A percentile compares a stretch with the other conserved stretches of the same genome.
Conservation (phyloP, 1,140 invertebrate species). For the Drosophila azteca region DNA sequence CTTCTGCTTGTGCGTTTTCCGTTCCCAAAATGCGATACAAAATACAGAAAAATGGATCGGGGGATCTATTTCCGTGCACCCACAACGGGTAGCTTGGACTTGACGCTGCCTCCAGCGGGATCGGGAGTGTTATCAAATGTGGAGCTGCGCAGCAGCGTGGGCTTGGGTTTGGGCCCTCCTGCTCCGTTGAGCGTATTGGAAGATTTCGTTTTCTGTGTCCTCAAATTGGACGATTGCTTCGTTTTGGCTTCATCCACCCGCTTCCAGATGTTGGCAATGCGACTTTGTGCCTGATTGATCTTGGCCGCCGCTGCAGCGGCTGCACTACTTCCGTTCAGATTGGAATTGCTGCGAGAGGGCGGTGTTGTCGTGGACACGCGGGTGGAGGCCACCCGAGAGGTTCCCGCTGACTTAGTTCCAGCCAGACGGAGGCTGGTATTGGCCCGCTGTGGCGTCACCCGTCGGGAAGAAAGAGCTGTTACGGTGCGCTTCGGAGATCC, state of each 20-base stretch:
- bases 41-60: constrained; percentile 24
- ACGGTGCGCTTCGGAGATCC: constrained; percentile 45
- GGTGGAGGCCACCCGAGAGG: constrained; percentile 74
- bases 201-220: constrained; percentile 70
- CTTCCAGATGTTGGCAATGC: constrained; percentile 95
- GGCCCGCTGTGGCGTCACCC: constrained; percentile 85
- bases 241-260: constrained; percentile 89
- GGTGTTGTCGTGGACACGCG: constrained; percentile 86
- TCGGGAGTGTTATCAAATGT: constrained; percentile 88
- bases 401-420: constrained; percentile 56
- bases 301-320: constrained; percentile 62
- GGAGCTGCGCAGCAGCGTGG: constrained; percentile 86
- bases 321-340: constrained; percentile 79
- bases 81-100: constrained; percentile 62
- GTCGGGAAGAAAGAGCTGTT: constrained; percentile 13
- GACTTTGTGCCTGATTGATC: constrained; percentile 89
- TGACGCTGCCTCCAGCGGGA: constrained; percentile 4
- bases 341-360: constrained; percentile 86
- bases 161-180: constrained; percentile 25
- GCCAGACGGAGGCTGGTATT: constrained; percentile 83
- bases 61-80: constrained; percentile 31
- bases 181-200: constrained; percentile 59
- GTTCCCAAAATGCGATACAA: constrained; percentile 53
- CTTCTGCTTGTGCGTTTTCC: constrained; percentile 43
- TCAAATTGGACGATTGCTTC: constrained; percentile 53